Evolutionary conservation across 2,113 vertebrate genomes (phyloP).

Genomic region (Brachirus orientalis): DNA sequence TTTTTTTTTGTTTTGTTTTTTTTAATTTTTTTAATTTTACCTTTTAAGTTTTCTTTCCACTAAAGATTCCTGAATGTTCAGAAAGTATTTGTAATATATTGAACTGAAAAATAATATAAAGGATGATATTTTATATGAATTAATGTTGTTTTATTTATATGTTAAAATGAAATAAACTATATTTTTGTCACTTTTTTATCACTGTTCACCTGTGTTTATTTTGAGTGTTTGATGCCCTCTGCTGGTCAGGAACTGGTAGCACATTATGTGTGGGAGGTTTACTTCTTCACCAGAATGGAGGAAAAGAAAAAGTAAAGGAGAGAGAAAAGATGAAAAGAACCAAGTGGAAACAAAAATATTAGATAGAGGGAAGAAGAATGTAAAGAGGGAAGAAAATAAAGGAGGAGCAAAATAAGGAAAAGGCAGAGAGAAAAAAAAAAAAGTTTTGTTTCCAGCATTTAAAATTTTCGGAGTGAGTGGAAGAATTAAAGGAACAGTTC

Average conservation of each 20-base stretch:
- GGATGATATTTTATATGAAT: conserved; percentile 20
- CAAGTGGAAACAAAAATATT: too few relatives aligned
- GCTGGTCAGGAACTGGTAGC: neutral
- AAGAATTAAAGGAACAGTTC: conserved; percentile 7
- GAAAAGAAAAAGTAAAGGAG: too few relatives aligned
- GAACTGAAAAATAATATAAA: neutral
- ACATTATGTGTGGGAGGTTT: neutral
- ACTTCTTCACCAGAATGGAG: neutral
- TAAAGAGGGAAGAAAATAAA: too few relatives aligned
- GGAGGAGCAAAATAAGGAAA: too few relatives aligned
- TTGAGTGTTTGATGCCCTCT: conserved; percentile 38
- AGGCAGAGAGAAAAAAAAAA: neutral
- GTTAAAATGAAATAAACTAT: conserved; percentile 34
- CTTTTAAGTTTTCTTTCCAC: conserved; percentile 31
- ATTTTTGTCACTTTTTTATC: conserved; percentile 3
- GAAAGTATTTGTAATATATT: conserved; percentile 41
- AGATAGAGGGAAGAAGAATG: too few relatives aligned
- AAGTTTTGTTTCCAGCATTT: neutral
- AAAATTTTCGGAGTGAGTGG: neutral
- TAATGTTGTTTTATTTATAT: conserved; percentile 37
- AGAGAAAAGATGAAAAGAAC: too few relatives aligned
- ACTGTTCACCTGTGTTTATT: neutral
- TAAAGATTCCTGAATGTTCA: conserved; percentile 45
- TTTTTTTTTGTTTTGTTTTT: conserved; percentile 9
- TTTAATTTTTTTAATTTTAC: neutral